Percentiles rank a stretch among this genome's conserved stretches.
phyloP scores from a whole-genome alignment of 2,113 vertebrate species.

The Atractosteus spatula region DNA sequence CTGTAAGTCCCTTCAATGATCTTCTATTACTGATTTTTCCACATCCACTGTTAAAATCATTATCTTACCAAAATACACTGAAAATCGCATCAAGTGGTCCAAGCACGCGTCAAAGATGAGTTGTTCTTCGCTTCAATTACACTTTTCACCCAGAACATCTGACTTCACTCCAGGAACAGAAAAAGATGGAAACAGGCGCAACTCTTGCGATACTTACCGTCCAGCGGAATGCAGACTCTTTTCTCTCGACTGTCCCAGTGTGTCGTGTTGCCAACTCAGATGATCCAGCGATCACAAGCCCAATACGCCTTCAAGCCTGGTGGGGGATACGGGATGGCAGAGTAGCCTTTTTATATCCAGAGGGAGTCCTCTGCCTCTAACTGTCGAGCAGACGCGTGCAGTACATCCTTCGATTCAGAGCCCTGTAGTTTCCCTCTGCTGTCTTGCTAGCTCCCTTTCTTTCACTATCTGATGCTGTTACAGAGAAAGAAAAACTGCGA shows the following conservation, averaged over 20 bases:
- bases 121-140: neutral
- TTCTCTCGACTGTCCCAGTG: neutral
- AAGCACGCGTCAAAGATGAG: too few species aligned
- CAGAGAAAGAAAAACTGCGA: constrained; percentile 7
- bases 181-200: neutral
- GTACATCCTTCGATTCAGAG: constrained; percentile 19
- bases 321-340: constrained; percentile 6
- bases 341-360: constrained; percentile 18
- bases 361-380: constrained; percentile 11
- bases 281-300: constrained; percentile 1
- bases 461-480: constrained; percentile 1
- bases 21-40: too few species aligned
- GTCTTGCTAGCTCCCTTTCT: neutral
- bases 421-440: neutral
- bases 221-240: neutral
- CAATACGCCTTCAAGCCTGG: constrained; percentile 2
- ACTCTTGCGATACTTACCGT: neutral
- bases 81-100: too few species aligned
- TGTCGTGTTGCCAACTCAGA: neutral
- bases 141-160: neutral
- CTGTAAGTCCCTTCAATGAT: too few species aligned
- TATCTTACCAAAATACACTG: too few species aligned
- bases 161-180: neutral
- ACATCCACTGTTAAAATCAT: too few species aligned
- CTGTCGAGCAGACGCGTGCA: constrained; percentile 1